These are phyloP conservation scores for Copidosoma floridanum DNA, from an alignment of 1,140 invertebrate genomes.

Conservation along the genomic window DNA sequence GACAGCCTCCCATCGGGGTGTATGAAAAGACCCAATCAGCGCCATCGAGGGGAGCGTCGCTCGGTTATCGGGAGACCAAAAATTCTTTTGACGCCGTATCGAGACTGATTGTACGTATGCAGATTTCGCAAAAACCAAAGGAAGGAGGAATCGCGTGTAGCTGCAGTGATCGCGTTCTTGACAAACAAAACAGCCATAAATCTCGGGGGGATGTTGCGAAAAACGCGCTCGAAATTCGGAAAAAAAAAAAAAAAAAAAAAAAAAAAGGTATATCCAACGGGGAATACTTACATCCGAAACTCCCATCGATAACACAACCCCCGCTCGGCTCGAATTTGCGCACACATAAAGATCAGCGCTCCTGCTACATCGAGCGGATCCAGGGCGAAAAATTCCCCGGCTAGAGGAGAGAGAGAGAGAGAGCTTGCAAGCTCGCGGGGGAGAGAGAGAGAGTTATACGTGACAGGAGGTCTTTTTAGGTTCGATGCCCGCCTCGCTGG, in stretches of 20 bases:
- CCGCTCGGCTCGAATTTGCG: conserved; percentile 1
- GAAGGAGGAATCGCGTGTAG: neutral
- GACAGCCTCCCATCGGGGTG: no score
- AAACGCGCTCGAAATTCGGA: no score
- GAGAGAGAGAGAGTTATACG: conserved; percentile 11
- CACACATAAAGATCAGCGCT: neutral
- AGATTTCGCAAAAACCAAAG: neutral
- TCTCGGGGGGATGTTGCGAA: neutral
- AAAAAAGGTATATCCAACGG: neutral
- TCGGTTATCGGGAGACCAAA: neutral
- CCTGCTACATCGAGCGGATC: conserved; percentile 4
- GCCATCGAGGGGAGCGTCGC: no score
- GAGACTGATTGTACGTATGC: no score
- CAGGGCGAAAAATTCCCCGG: neutral
- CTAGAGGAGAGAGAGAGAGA: neutral
- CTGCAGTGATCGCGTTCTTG: neutral
- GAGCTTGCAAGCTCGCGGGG: no score
- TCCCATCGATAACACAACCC: conserved; percentile 1
- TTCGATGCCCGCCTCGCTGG: conserved; percentile 31
- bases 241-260: no score
- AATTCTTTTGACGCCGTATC: no score
- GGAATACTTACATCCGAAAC: neutral
- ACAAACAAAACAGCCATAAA: conserved; percentile 18
- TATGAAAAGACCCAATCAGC: conserved; percentile 14
- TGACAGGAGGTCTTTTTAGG: conserved; percentile 18